Base-by-base conservation (phyloP, 2,888 invertebrate genomes). In the Caenorhabditis sp. region DNA sequence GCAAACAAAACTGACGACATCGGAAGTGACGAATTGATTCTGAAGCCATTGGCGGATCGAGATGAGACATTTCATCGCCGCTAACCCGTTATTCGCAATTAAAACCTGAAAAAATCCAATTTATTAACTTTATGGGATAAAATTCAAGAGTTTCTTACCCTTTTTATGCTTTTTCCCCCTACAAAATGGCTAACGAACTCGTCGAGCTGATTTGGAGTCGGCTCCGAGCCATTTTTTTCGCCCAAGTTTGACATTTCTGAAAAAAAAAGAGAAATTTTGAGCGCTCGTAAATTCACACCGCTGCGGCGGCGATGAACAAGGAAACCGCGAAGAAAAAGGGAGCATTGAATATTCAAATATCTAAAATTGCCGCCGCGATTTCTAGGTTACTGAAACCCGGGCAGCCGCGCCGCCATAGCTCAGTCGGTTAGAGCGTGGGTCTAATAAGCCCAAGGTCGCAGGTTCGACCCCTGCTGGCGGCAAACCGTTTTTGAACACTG, bases 381-480 rank as follows among this genome's bases (percentile, higher is more conserved):
- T n/a, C n/a, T n/a, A n/a, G n/a, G n/a, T n/a, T n/a, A n/a, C n/a
- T n/a, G n/a, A n/a, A n/a, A n/a, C n/a, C n/a, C n/a, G n/a, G n/a
- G n/a, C n/a, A n/a, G n/a, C n/a, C n/a, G 31, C 16, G 88, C 90
- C 88, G 89, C 88, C 87, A 89, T 91, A 90, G 90, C 90, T 90
- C 90, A 90, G 90, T 90, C 89, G 90, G 90, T 90, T 90, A 90
- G 90, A 90, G 90, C 90, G 90, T 90, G 89, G 90, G 90, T 90
- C 90, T 91, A 91, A 90, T 90, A 90, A 90, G 90, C 90, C 90
- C 89, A 90, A 90, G 90, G 90, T 90, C 90, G 88, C 89, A 90
- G 90, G 90, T 90, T 90, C 90, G 90, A 91, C 89, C 90, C 90
- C 90, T 90, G 88, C 88, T 89, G 87, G 89, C 89, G 90, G 90